phyloP scores from a whole-genome alignment of 2,888 invertebrate species.

The Neoaliturus tenellus region DNA sequence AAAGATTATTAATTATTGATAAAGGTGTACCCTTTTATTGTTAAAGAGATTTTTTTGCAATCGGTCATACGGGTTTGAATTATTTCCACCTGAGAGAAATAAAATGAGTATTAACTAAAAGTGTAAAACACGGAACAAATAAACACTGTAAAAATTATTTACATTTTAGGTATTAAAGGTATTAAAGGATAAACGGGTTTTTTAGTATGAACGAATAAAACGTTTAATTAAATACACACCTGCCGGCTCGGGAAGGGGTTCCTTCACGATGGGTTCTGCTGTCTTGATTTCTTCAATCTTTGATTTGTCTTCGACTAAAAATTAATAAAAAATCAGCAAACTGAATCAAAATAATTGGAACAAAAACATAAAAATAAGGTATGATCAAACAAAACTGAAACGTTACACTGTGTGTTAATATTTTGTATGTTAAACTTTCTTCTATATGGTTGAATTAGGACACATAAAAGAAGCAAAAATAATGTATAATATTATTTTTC shows the following conservation, averaged over 20 bases:
- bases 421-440: neutral
- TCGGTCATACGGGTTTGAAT: too few species aligned
- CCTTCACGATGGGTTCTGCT: slow-evolving; percentile 58
- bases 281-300: slow-evolving; percentile 58
- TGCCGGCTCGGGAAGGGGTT: slow-evolving; percentile 53
- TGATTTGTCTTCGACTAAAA: slow-evolving; percentile 65
- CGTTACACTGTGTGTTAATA: slow-evolving; percentile 49
- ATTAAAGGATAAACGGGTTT: too few species aligned
- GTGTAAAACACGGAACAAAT: too few species aligned
- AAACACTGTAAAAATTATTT: too few species aligned
- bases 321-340: slow-evolving; percentile 67
- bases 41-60: too few species aligned
- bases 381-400: slow-evolving; percentile 55
- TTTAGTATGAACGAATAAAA: too few species aligned
- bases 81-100: too few species aligned
- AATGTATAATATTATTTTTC: too few species aligned
- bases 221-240: slow-evolving; percentile 50
- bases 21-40: too few species aligned
- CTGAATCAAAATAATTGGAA: slow-evolving; percentile 44
- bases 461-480: neutral
- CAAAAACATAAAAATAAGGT: slow-evolving; percentile 62
- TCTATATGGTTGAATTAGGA: neutral
- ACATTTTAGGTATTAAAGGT: too few species aligned
- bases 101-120: too few species aligned
- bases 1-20: too few species aligned